Conservation (phyloP, 2,113 vertebrate genomes). For the Ellobius talpinus region DNA sequence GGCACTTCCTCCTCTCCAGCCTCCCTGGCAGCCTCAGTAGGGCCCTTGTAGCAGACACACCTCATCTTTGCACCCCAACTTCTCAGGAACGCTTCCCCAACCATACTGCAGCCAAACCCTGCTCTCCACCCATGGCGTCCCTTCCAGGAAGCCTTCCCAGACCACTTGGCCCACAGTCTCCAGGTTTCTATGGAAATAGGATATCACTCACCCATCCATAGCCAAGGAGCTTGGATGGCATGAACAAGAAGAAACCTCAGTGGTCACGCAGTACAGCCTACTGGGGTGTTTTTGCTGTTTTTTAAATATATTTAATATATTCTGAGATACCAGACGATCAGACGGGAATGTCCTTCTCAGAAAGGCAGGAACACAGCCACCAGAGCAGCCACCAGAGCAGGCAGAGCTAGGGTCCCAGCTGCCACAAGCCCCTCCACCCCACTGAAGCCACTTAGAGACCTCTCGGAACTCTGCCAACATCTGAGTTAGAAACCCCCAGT, state of each 20-base stretch:
- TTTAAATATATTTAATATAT: background rate
- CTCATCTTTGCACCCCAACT: background rate
- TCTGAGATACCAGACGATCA: background rate
- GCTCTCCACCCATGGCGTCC: background rate
- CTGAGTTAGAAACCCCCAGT: background rate
- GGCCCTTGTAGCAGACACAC: background rate
- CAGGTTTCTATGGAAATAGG: background rate
- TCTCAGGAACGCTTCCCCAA: background rate
- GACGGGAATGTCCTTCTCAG: background rate
- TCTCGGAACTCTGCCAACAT: background rate
- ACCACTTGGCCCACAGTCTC: background rate
- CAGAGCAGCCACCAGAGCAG: rapidly evolving
- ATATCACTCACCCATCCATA: no score
- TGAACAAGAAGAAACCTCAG: background rate
- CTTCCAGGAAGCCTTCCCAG: background rate
- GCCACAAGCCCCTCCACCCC: rapidly evolving
- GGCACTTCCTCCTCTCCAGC: background rate
- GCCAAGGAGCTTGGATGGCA: background rate
- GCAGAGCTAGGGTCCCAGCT: background rate
- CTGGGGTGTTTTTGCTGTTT: background rate
- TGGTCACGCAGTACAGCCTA: background rate
- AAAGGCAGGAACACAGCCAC: background rate
- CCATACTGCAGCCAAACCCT: background rate
- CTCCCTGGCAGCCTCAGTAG: background rate
- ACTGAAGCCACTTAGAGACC: rapidly evolving